These are phyloP conservation scores for Eilema griseolum DNA, from an alignment of 2,888 invertebrate genomes.

Conservation along the genomic window DNA sequence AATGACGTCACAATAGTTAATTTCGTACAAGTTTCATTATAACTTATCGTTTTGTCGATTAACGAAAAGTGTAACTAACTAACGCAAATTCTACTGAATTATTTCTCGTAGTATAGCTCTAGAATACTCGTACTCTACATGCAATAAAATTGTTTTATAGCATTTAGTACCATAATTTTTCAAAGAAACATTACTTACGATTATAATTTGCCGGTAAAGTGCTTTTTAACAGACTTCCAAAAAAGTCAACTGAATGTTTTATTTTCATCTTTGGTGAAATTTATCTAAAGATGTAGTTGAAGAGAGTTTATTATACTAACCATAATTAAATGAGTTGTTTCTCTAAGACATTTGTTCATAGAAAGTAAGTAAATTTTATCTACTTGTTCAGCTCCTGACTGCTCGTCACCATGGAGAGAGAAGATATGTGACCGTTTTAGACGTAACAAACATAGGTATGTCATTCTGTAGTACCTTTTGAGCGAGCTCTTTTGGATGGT, in stretches of 20 bases:
- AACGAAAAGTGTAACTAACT: too few relatives aligned
- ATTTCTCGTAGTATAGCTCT: background rate
- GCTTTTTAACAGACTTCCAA: too few relatives aligned
- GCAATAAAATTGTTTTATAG: background rate
- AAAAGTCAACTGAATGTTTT: slow-evolving; percentile 69
- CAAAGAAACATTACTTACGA: background rate
- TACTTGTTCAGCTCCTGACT: slow-evolving; percentile 64
- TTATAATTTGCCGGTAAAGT: background rate
- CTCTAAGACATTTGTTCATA: slow-evolving; percentile 29
- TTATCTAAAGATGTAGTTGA: slow-evolving; percentile 42
- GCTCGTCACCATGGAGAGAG: slow-evolving; percentile 86
- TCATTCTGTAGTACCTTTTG: too few relatives aligned
- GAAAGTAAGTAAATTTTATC: slow-evolving; percentile 58
- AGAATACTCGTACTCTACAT: background rate
- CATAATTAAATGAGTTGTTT: slow-evolving; percentile 33
- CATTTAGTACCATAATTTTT: background rate
- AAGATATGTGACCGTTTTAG: too few relatives aligned
- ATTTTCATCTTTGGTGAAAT: slow-evolving; percentile 38
- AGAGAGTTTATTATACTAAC: slow-evolving; percentile 35
- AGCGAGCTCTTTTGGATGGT: too few relatives aligned
- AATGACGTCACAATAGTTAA: too few relatives aligned
- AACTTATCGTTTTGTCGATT: too few relatives aligned
- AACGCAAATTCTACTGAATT: background rate
- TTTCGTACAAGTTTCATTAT: too few relatives aligned
- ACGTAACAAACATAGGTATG: too few relatives aligned